Base-by-base conservation (phyloP, 2,113 vertebrate genomes). In the Cricetomys ansorgei region DNA sequence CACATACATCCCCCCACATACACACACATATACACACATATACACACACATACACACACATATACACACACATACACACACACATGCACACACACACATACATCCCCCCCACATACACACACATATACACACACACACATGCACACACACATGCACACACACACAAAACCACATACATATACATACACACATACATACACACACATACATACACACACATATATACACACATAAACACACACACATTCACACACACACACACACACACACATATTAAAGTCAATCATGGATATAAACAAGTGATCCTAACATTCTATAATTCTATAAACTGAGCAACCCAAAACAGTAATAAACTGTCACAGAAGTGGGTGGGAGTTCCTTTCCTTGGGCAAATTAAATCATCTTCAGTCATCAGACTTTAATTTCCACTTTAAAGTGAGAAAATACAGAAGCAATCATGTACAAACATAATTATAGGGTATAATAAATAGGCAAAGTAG, bases 391-490 rank as follows among this genome's bases (percentile, higher is more conserved):
- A 97, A 96, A 92, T 55, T 65, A 96, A 96, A 89, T 94, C 92
- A 96, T 59, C 69, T 59, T 70, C 59, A 95, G 79, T 69, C 92
- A 96, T 95, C 62, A 94, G 88, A 81, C 3, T 96, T 97, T 59
- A 55, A 76, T 94, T 76, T 94, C 43, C 91, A 94, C 88, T 96
- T 94, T 88, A 73, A 97, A 97, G 55, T 77, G 53, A 96, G 97
- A 95, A 86, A 94, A 94, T 89, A 73, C 48, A 88, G 88, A 85
- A 98, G 15, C 65, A 96, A 70, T 93, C 57, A 97, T 96, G n/a
- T 92, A 92, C 95, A 97, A 97, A 94, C 94, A n/a, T 95, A 95
- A 97, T 81, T 84, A 95, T 64, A 95, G 34, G n/a, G 86, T 88
- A 67, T 80, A 92, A 77, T 94, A 50, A 65, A 93, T 87, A 96